Conservation (phyloP, 2,113 vertebrate genomes). For the Elaphurus davidianus region DNA sequence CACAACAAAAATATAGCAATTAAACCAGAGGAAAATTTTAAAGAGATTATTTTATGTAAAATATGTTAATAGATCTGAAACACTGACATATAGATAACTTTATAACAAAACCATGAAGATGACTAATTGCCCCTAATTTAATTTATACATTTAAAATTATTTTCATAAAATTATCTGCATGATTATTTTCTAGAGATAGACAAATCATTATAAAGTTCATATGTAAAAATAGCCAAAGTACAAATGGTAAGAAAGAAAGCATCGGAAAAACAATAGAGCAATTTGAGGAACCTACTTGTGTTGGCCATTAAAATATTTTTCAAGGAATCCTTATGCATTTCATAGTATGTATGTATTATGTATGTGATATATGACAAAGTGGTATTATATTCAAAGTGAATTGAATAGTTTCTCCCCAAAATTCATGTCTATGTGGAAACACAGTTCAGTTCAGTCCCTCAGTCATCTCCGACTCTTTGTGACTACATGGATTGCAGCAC, state of each 20-base stretch:
- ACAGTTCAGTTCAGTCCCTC: neutral
- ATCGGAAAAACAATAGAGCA: neutral
- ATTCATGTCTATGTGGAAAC: neutral
- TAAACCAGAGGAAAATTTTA: neutral
- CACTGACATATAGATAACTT: neutral
- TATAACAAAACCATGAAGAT: neutral
- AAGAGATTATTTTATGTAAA: neutral
- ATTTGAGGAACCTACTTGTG: neutral
- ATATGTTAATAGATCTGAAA: neutral
- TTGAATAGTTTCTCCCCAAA: neutral
- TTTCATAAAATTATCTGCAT: neutral
- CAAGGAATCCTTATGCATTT: neutral
- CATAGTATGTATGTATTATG: neutral
- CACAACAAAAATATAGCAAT: neutral
- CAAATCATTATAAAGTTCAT: neutral
- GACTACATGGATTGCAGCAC: neutral
- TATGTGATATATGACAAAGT: neutral
- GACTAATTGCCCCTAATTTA: neutral
- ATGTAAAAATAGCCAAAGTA: neutral
- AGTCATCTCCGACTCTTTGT: fast-evolving
- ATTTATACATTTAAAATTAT: neutral
- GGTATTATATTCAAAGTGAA: neutral
- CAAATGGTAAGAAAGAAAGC: neutral
- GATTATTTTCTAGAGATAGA: neutral
- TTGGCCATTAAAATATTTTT: constrained; percentile 12